phyloP scores from a whole-genome alignment of 2,888 invertebrate species.

The Eupithecia vulgata region DNA sequence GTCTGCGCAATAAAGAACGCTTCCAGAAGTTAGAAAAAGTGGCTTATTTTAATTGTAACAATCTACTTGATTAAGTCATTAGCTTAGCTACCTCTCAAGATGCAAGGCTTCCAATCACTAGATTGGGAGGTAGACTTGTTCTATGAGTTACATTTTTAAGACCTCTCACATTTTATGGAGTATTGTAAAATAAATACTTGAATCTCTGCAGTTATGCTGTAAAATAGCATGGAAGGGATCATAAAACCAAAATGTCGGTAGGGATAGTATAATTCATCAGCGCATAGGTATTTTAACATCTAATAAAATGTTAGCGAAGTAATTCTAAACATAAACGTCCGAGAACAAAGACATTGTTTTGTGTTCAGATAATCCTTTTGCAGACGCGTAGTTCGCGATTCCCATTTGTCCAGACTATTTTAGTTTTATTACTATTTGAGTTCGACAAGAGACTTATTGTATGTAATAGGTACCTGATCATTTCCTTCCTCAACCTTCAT shows the following conservation, averaged over 20 bases:
- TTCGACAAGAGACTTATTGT: slow-evolving; percentile 36
- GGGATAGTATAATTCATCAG: background rate
- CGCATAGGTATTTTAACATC: background rate
- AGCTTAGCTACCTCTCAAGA: too few species aligned
- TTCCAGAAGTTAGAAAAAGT: background rate
- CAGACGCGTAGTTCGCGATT: slow-evolving; percentile 34
- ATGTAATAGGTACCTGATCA: too few species aligned
- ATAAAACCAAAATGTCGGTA: background rate
- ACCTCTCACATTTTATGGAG: too few species aligned
- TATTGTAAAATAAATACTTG: too few species aligned
- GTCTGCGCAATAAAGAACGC: background rate
- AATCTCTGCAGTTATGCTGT: too few species aligned
- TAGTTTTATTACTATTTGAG: slow-evolving; percentile 41
- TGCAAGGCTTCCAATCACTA: too few species aligned
- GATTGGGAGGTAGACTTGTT: too few species aligned
- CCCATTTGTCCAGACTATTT: slow-evolving; percentile 39
- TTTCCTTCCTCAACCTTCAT: too few species aligned
- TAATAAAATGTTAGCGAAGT: slow-evolving; percentile 24
- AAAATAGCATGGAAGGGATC: too few species aligned
- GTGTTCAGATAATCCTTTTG: slow-evolving; percentile 35
- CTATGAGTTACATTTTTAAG: too few species aligned
- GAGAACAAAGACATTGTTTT: slow-evolving; percentile 34
- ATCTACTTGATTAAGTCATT: too few species aligned
- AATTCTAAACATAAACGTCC: slow-evolving; percentile 22
- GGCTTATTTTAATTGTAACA: too few species aligned